These are phyloP conservation scores for Sebastes elongatus DNA, from an alignment of 2,797 vertebrate species.

Conservation along the genomic window DNA sequence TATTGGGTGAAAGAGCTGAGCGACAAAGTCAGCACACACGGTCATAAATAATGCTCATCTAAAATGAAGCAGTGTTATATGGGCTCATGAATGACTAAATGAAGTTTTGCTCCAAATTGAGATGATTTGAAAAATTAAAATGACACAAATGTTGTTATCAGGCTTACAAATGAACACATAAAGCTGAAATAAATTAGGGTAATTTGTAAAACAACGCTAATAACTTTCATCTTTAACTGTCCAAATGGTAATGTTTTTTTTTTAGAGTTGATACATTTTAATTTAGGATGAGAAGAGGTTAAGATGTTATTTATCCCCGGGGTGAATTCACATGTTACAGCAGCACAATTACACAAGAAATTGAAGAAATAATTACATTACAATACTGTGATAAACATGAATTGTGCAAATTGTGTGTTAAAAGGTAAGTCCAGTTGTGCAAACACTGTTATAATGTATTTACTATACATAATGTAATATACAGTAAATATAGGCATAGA, in stretches of 20 bases:
- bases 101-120: constrained; percentile 14
- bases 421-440: not conserved
- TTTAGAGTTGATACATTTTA: not conserved
- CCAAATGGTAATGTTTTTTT: not conserved
- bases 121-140: constrained; percentile 18
- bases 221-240: constrained; percentile 12
- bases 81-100: constrained; percentile 39
- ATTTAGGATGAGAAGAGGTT: not conserved
- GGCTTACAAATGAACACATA: constrained; percentile 13
- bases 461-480: not conserved
- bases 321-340: not conserved
- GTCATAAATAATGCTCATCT: constrained; percentile 61
- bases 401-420: not conserved
- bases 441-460: not conserved
- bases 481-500: not conserved
- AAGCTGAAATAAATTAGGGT: constrained; percentile 1
- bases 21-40: constrained; percentile 38
- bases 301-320: not conserved
- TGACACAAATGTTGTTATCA: not conserved
- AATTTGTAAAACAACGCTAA: not conserved
- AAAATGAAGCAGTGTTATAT: constrained; percentile 23
- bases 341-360: not conserved
- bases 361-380: not conserved
- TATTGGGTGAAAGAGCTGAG: constrained; percentile 55
- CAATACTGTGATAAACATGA: not conserved